A percentile compares a stretch with the other conserved stretches of the same genome.
Evolutionary conservation across 2,113 vertebrate genomes (phyloP).

Genomic region (Lipotes vexillifer): DNA sequence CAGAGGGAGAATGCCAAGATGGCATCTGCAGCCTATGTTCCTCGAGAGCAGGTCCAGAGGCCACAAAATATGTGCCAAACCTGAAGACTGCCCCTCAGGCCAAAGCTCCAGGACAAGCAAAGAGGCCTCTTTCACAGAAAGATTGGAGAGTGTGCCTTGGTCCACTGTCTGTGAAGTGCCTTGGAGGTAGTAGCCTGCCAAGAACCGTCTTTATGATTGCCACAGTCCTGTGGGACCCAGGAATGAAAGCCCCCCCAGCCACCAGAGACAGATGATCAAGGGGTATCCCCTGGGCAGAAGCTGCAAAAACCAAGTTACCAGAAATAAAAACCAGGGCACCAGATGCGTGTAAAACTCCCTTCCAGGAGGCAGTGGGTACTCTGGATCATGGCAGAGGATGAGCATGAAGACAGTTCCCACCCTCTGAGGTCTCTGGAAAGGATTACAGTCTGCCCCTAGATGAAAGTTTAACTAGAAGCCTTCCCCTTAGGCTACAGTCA

Average conservation of each 20-base stretch:
- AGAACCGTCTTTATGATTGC: neutral
- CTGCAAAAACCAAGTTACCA: neutral
- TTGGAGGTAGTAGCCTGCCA: neutral
- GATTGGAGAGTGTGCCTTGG: neutral
- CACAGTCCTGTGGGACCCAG: neutral
- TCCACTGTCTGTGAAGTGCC: neutral
- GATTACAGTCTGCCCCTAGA: neutral
- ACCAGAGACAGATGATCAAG: neutral
- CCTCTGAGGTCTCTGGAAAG: neutral
- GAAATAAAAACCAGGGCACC: neutral
- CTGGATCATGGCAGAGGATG: neutral
- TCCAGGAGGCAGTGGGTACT: neutral
- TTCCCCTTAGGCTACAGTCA: neutral
- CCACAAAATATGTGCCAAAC: accelerated
- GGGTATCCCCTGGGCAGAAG: neutral
- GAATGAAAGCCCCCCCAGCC: neutral
- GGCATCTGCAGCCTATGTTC: neutral
- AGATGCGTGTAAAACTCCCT: neutral
- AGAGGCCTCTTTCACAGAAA: neutral
- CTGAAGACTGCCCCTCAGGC: neutral
- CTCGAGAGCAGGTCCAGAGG: neutral
- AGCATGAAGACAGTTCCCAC: neutral
- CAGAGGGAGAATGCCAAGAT: neutral
- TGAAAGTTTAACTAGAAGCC: neutral
- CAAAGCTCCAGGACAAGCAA: neutral